Conservation (phyloP, 2,797 vertebrate species). For the Eidolon dupreanum region DNA sequence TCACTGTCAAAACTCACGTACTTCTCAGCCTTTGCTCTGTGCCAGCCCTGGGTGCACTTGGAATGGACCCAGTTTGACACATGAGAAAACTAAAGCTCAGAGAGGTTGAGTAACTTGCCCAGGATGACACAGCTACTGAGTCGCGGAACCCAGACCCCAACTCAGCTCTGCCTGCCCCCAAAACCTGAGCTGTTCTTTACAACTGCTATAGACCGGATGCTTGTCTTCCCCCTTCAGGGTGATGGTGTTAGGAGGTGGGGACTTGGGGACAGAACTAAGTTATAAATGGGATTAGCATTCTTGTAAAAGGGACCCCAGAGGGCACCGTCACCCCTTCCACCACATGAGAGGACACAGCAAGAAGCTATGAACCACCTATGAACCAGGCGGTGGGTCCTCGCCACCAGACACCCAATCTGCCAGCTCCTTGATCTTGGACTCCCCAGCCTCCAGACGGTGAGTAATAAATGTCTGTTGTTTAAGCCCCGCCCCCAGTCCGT, state of each 20-base stretch:
- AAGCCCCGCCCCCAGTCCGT: neutral
- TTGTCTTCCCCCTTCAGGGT: neutral
- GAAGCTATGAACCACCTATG: neutral
- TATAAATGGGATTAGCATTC: neutral
- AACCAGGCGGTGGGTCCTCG: neutral
- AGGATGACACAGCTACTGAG: neutral
- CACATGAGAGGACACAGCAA: neutral
- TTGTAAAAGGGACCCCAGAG: neutral
- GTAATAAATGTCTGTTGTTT: neutral
- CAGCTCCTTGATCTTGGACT: neutral
- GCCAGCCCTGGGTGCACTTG: neutral
- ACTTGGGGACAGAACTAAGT: neutral
- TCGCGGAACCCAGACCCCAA: neutral
- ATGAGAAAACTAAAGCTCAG: neutral
- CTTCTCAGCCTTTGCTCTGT: neutral
- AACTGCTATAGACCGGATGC: neutral
- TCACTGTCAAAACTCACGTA: rapidly evolving
- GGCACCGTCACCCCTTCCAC: neutral
- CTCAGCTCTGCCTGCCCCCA: neutral
- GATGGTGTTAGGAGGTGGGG: neutral
- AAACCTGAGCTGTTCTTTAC: neutral
- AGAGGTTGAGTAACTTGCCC: neutral
- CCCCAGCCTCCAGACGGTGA: neutral
- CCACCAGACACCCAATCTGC: neutral
- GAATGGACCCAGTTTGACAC: neutral